Base-by-base conservation (phyloP, 2,113 vertebrate genomes). In the Vombatus ursinus region DNA sequence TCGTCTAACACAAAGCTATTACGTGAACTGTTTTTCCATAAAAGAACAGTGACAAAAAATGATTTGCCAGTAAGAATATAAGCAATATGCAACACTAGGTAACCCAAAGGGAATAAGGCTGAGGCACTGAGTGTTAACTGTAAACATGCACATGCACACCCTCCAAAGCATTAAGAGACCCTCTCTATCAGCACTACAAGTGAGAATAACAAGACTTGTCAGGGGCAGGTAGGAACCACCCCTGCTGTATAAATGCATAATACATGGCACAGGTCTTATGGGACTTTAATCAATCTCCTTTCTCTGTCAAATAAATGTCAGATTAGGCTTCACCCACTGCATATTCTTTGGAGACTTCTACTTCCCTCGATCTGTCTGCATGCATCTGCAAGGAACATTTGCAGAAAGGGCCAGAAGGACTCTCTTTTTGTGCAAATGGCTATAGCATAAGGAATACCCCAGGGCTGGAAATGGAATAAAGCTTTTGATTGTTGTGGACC, bases 301-400 rank as follows among this genome's bases (percentile, higher is more conserved):
- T 97, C 94, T 93, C 57, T 98, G 97, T 98, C 98, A 98, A 98
- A 98, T 98, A 98, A 98, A 98, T 98, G 98, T 98, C 98, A 98
- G 92, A 61, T 97, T 96, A 96, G 95, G 97, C 93, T 90, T 98
- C 95, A 98, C 97, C 97, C 96, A 96, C 54, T 96, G 6, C 95
- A 91, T 92, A 94, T 98, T 97, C 97, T 97, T 95, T 93, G 93
- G 94, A 96, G n/a, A 68, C 96, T 96, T 97, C 96, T 97, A 96
- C 57, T 98, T 93, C 92, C 90, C 94, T 97, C 91, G 25, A 97
- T 97, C 97, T 31, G 25, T 44, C 37, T 97, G 96, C 94, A 96
- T 96, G 96, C 96, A 93, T 96, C 77, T 0, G 96, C 96, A 95
- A 97, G 48, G 68, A 96, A 95, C 68, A 93, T 93, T 90, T 68